Base-by-base conservation (phyloP, 2,888 invertebrate species). In the Thymelicus lineola region DNA sequence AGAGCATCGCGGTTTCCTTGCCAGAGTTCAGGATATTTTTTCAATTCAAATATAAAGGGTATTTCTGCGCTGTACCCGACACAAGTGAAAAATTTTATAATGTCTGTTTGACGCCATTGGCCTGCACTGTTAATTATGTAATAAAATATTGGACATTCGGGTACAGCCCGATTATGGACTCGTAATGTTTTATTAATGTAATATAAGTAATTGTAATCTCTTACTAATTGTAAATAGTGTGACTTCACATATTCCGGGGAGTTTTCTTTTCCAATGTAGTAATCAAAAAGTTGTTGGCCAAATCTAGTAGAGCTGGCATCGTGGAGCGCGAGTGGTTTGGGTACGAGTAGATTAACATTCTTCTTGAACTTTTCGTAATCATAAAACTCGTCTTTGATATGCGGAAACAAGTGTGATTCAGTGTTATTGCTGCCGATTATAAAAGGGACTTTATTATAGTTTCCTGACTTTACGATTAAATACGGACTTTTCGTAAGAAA, bases 381-480 rank as follows among this genome's bases (percentile, higher is more conserved):
- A 73, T 88, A 87, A 74, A 85, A 86, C 53, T 87, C 82, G 63
- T 78, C 73, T 53, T 80, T 81, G 1, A 85, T 67, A 62, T 80
- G 85, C 72, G 89, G 81, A 38, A 90, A 74, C 50, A 89, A 72
- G 14, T 84, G 80, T 2, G 80, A 89, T 80, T 93, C 93, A 68
- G 85, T 84, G 67, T 90, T 89, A 74, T 88, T 90, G 74, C 87
- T 86, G 15, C 94, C 94, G 59, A 92, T 91, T 60, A 94, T 88
- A 66, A 93, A 75, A 1, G 94, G 94, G 0, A 94, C 91, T 80
- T 89, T 91, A 75, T 89, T 88, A 67, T 87, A 88, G 69, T 87
- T 87, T 35, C 90, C 90, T 38, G 90, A 86, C 77, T 90, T 91
- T 66, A 93, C 75, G 62, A 93, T 83, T n/a, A 80, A 61, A 46